These are phyloP conservation scores for Otolemur garnettii DNA, from an alignment of 2,113 vertebrate species.

Conservation along the genomic window DNA sequence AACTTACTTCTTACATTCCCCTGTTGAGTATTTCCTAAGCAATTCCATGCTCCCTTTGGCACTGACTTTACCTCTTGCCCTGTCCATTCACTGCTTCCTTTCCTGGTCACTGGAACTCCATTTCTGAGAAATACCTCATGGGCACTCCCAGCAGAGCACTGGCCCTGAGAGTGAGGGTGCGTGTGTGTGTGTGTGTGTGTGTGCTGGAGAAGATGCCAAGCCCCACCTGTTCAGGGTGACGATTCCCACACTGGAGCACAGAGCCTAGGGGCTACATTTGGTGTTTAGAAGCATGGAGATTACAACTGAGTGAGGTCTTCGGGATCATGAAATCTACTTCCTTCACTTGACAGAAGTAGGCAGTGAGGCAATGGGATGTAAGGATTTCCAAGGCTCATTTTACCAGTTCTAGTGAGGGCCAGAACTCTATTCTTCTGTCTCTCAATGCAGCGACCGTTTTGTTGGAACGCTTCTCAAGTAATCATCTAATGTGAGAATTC, in stretches of 20 bases:
- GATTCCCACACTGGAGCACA: not conserved
- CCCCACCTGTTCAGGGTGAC: not conserved
- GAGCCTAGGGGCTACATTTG: not conserved
- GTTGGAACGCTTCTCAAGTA: not conserved
- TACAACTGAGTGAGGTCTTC: not conserved
- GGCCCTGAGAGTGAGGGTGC: not conserved
- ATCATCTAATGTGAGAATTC: conserved; percentile 6
- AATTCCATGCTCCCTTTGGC: not conserved
- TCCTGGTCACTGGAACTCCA: not conserved
- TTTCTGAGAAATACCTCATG: not conserved
- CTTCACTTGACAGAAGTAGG: not conserved
- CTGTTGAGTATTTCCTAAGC: not conserved
- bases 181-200: no score
- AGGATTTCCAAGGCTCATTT: not conserved
- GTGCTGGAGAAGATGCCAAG: not conserved
- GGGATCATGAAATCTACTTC: not conserved
- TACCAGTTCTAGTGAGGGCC: not conserved
- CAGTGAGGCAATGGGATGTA: not conserved
- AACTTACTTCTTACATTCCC: not conserved
- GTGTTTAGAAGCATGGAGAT: not conserved
- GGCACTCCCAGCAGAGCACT: not conserved
- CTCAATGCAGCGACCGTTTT: not conserved
- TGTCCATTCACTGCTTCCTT: not conserved
- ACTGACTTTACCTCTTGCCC: not conserved
- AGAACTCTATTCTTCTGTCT: not conserved